A percentile compares a stretch with the other conserved stretches of the same genome.
These are phyloP conservation scores for Mimachlamys varia DNA, from an alignment of 2,888 invertebrate species.

Conservation along the genomic window DNA sequence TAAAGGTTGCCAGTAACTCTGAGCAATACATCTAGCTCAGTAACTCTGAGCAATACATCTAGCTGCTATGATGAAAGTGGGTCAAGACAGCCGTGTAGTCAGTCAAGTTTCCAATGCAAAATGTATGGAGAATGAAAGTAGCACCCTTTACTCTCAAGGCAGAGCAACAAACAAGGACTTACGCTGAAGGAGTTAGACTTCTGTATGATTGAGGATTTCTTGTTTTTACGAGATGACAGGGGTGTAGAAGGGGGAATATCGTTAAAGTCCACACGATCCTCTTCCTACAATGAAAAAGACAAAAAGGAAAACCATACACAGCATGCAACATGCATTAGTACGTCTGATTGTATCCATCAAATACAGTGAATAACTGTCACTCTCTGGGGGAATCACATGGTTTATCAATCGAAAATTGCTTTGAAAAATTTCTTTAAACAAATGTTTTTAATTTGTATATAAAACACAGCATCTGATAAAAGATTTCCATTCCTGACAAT, in stretches of 20 bases:
- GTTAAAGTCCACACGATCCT: conserved; percentile 63
- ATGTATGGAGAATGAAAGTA: conserved; percentile 31
- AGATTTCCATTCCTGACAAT: too few species aligned
- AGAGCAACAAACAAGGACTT: conserved; percentile 64
- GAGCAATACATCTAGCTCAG: background rate
- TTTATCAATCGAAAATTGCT: background rate
- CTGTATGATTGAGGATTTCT: conserved; percentile 81
- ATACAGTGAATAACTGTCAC: conserved; percentile 12
- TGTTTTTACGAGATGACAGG: conserved; percentile 83
- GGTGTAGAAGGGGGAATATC: conserved; percentile 73
- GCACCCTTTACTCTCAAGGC: conserved; percentile 37
- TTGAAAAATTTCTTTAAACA: too few species aligned
- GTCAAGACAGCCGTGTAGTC: background rate
- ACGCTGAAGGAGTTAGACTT: conserved; percentile 81
- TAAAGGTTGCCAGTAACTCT: background rate
- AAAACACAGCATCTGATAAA: too few species aligned
- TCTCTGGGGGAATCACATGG: background rate
- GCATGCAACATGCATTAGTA: conserved; percentile 65
- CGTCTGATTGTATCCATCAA: background rate
- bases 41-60: background rate
- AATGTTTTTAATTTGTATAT: too few species aligned
- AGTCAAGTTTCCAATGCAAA: background rate
- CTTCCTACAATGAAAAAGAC: conserved; percentile 53
- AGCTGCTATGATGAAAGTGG: background rate
- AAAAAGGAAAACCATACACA: conserved; percentile 65